Conservation (phyloP, 2,113 vertebrate species). For the Nycticorax nycticorax region DNA sequence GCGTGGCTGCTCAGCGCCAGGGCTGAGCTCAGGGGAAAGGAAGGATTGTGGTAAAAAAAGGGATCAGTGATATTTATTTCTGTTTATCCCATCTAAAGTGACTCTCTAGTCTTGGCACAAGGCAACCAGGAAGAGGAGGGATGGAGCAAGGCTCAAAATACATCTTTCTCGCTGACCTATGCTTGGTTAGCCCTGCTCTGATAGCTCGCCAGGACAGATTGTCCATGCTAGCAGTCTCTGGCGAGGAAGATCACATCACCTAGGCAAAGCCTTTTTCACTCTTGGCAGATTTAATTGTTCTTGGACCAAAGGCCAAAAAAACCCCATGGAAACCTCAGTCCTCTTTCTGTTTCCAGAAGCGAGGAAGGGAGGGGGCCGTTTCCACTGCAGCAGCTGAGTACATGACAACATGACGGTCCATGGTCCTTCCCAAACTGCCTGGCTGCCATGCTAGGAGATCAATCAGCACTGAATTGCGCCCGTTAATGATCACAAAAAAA, state of each 20-base stretch:
- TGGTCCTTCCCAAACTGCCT: not conserved
- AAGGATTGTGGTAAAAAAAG: not conserved
- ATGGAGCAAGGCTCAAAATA: not conserved
- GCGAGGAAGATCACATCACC: not conserved
- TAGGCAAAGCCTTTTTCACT: not conserved
- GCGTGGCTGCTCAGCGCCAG: fast-evolving
- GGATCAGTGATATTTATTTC: not conserved
- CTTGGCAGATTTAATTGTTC: not conserved
- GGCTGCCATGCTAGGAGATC: not conserved
- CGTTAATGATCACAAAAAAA: not conserved
- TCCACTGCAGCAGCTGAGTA: not conserved
- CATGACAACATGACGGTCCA: fast-evolving
- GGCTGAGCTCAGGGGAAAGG: not conserved
- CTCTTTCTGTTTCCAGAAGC: not conserved
- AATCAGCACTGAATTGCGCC: not conserved
- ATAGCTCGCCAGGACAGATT: not conserved
- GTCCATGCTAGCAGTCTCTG: not conserved
- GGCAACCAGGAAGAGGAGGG: not conserved
- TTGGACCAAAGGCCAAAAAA: not conserved
- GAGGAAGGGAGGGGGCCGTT: not conserved
- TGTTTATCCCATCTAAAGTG: not conserved
- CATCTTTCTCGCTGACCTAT: not conserved
- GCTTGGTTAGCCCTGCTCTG: fast-evolving
- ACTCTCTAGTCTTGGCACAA: not conserved
- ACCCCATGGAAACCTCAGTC: not conserved